Evolutionary conservation across 2,797 vertebrate genomes (phyloP).

Genomic region (Argyrosomus regius): DNA sequence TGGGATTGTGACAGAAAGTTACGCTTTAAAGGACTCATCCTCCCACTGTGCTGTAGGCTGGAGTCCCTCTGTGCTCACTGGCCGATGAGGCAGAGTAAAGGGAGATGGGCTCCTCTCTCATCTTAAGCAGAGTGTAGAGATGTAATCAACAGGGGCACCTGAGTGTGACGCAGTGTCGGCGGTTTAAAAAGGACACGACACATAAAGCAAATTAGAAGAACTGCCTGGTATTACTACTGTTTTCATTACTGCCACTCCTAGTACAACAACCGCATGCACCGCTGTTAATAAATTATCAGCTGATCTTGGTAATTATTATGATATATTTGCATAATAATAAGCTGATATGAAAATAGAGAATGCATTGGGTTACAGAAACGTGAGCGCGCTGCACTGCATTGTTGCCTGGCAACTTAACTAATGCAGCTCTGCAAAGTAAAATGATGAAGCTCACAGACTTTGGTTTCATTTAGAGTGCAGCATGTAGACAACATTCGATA

Average conservation of each 20-base stretch:
- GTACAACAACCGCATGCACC: neutral
- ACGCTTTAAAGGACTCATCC: conserved; percentile 27
- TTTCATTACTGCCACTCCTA: neutral
- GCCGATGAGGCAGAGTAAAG: conserved; percentile 52
- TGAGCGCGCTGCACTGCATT: conserved; percentile 56
- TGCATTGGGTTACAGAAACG: conserved; percentile 42
- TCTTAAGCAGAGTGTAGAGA: conserved; percentile 41
- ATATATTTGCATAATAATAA: conserved; percentile 58
- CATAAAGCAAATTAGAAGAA: conserved; percentile 45
- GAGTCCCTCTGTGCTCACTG: conserved; percentile 46
- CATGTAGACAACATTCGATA: conserved; percentile 24
- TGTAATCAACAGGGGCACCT: conserved; percentile 61
- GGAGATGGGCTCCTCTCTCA: conserved; percentile 54
- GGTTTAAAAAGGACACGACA: conserved; percentile 43
- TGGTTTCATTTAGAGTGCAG: conserved; percentile 52
- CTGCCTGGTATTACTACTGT: neutral
- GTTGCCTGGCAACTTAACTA: conserved; percentile 84
- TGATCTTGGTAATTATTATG: conserved; percentile 35
- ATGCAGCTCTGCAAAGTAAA: conserved; percentile 66
- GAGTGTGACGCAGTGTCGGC: conserved; percentile 61
- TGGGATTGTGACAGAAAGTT: conserved; percentile 39
- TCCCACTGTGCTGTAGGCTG: conserved; percentile 3
- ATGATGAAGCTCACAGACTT: conserved; percentile 53
- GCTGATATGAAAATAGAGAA: conserved; percentile 50
- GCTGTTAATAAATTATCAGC: conserved; percentile 9